Evolutionary conservation across 2,797 vertebrate genomes (phyloP).

Genomic region (Acanthurus leucopareius): DNA sequence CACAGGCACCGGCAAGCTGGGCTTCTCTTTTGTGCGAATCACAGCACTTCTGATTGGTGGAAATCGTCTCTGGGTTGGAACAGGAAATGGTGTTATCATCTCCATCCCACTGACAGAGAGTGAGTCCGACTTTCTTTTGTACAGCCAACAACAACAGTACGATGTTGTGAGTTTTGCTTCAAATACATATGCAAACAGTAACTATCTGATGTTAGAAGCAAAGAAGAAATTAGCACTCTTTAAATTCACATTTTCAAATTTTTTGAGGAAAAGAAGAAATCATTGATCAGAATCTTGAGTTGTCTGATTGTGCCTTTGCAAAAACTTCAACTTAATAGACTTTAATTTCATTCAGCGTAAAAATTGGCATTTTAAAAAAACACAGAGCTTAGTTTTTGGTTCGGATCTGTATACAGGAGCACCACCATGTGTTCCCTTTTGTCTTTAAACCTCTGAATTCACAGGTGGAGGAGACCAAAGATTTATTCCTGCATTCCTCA

Average conservation of each 20-base stretch:
- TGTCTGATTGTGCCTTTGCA: background rate
- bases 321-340: too few species aligned
- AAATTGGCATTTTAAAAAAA: too few species aligned
- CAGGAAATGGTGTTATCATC: constrained; percentile 97
- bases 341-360: too few species aligned
- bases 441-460: too few species aligned
- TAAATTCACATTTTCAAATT: too few species aligned
- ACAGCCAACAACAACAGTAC: background rate
- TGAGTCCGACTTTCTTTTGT: constrained; percentile 80
- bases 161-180: background rate
- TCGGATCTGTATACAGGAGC: too few species aligned
- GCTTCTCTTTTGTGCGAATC: constrained; percentile 98
- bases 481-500: too few species aligned
- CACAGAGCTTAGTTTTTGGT: too few species aligned
- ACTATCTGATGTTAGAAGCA: background rate
- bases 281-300: background rate
- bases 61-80: constrained; percentile 98
- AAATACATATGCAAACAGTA: background rate
- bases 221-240: background rate
- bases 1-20: constrained; percentile 96
- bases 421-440: too few species aligned
- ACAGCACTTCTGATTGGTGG: constrained; percentile 97
- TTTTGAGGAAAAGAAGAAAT: too few species aligned
- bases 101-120: constrained; percentile 98
- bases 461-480: too few species aligned